A percentile compares a stretch with the other conserved stretches of the same genome.
These are phyloP conservation scores for Silvanus unidentatus DNA, from an alignment of 2,888 invertebrate genomes.

Conservation along the genomic window DNA sequence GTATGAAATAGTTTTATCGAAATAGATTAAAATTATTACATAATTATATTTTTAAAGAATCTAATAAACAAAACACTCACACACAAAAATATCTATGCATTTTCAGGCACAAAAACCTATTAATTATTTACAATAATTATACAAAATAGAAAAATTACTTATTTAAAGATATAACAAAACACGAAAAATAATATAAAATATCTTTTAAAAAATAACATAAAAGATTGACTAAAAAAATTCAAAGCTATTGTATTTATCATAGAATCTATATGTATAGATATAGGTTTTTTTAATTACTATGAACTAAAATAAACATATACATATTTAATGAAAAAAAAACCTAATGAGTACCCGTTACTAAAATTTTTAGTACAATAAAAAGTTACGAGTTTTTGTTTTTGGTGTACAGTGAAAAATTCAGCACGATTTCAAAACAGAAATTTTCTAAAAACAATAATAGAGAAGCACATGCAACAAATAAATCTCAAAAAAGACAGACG, in stretches of 20 bases:
- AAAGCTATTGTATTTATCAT: background rate
- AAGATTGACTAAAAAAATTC: background rate
- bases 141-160: slow-evolving; percentile 7
- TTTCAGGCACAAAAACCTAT: slow-evolving; percentile 16
- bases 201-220: slow-evolving; percentile 3
- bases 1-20: no score
- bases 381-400: no score
- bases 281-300: background rate
- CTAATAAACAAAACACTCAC: slow-evolving; percentile 5
- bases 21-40: background rate
- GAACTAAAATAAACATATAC: slow-evolving; percentile 5
- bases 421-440: slow-evolving; percentile 3
- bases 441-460: slow-evolving; percentile 5
- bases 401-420: no score
- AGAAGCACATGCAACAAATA: slow-evolving; percentile 2
- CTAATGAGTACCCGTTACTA: slow-evolving; percentile 11
- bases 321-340: slow-evolving; percentile 5
- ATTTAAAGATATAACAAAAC: slow-evolving; percentile 7
- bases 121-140: slow-evolving; percentile 14
- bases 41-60: slow-evolving; percentile 1
- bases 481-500: no score
- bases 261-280: background rate
- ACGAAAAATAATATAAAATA: slow-evolving; percentile 4
- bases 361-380: no score
- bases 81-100: slow-evolving; percentile 14